Evolutionary conservation across 2,888 invertebrate genomes (phyloP).

Genomic region (Meliscaeva auricollis): DNA sequence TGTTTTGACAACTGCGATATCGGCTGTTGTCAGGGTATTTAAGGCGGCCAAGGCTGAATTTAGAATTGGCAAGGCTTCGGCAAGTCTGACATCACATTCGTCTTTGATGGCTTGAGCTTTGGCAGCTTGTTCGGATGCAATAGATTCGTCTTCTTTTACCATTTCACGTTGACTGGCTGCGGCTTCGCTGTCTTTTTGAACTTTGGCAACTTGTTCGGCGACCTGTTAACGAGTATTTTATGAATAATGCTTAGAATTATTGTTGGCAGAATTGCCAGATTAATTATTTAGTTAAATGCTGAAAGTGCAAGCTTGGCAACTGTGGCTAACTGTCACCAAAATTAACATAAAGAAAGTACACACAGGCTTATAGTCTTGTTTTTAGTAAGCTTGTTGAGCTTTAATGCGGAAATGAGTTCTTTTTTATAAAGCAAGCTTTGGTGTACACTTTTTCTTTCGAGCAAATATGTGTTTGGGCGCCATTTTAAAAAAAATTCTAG

Average conservation of each 20-base stretch:
- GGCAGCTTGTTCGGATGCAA: conserved; percentile 91
- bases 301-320: too few species aligned
- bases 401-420: too few species aligned
- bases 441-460: neutral
- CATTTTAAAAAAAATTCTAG: too few species aligned
- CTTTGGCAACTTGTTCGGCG: conserved; percentile 92
- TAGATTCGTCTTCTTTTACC: conserved; percentile 91
- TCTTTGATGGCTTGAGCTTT: conserved; percentile 94
- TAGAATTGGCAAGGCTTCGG: conserved; percentile 96
- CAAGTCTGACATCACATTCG: conserved; percentile 96
- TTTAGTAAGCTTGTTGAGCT: too few species aligned
- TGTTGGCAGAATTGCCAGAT: too few species aligned
- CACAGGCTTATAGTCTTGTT: too few species aligned
- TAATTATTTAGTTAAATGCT: too few species aligned
- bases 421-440: too few species aligned
- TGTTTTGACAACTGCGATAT: conserved; percentile 95
- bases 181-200: conserved; percentile 94
- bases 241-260: too few species aligned
- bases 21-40: conserved; percentile 94
- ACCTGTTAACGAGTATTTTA: conserved; percentile 71
- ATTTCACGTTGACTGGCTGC: conserved; percentile 88
- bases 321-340: too few species aligned
- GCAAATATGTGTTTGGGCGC: too few species aligned
- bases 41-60: conserved; percentile 94
- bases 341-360: too few species aligned